Percentiles rank a stretch among this genome's conserved stretches.
These are phyloP conservation scores for Neuroterus valhalla DNA, from an alignment of 1,140 invertebrate species.

Conservation along the genomic window DNA sequence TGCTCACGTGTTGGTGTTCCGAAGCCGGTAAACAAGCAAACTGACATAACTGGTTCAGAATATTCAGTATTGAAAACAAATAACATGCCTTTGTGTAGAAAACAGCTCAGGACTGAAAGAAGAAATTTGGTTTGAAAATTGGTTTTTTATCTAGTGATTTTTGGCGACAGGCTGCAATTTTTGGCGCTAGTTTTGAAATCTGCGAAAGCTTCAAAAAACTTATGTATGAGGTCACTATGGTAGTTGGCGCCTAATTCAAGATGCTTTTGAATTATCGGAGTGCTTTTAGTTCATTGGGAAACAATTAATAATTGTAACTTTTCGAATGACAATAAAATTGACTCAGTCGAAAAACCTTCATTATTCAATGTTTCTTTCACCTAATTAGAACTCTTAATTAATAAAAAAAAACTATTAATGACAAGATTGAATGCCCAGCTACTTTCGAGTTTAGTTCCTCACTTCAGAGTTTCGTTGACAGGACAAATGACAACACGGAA, in stretches of 20 bases:
- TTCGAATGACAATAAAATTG: no score
- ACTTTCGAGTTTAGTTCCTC: not conserved
- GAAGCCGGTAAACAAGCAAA: not conserved
- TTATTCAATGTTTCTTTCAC: no score
- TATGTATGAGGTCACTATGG: not conserved
- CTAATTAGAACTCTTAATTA: no score
- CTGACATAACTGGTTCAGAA: not conserved
- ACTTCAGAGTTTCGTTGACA: slow-evolving; percentile 35
- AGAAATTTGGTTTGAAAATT: not conserved
- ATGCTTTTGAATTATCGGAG: no score
- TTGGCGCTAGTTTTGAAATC: slow-evolving; percentile 13
- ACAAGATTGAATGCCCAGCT: no score
- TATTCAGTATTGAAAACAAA: not conserved
- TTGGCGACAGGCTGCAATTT: not conserved
- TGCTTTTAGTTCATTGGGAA: no score
- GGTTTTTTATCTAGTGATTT: slow-evolving; percentile 1
- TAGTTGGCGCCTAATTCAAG: slow-evolving; percentile 5
- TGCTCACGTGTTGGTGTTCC: not conserved
- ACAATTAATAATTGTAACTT: no score
- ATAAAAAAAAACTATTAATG: no score
- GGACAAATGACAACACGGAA: slow-evolving; percentile 43
- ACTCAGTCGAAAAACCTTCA: no score
- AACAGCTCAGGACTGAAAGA: not conserved
- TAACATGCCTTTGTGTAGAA: no score
- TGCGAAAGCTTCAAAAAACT: not conserved